These are phyloP conservation scores for Salarias fasciatus DNA, from an alignment of 2,797 vertebrate genomes.

Conservation along the genomic window DNA sequence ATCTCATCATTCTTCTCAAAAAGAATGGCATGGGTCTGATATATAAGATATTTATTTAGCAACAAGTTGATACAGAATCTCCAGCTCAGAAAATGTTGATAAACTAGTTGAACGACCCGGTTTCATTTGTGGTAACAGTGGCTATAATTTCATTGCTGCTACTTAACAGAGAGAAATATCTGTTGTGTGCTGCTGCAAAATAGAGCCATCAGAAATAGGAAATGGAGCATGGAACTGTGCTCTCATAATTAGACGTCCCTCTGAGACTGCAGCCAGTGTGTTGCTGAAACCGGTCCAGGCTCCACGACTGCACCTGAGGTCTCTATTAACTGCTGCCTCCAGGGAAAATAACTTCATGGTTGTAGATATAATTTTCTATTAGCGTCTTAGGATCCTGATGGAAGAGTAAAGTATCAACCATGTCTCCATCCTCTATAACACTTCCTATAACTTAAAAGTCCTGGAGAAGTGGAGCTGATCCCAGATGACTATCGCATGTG, in stretches of 20 bases:
- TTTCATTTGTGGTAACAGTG: constrained; percentile 4
- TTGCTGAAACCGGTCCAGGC: background rate
- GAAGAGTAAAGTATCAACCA: too few species aligned
- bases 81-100: background rate
- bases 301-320: constrained; percentile 2
- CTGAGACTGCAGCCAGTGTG: constrained; percentile 15
- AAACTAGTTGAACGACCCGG: constrained; percentile 4
- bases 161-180: constrained; percentile 17
- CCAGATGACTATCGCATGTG: too few species aligned
- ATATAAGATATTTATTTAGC: constrained; percentile 1
- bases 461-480: too few species aligned
- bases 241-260: constrained; percentile 57
- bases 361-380: background rate
- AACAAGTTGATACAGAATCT: background rate
- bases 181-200: constrained; percentile 31
- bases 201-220: constrained; percentile 65
- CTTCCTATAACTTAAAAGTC: too few species aligned
- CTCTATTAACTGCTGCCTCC: constrained; percentile 5
- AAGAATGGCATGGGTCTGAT: constrained; percentile 36
- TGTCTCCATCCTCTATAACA: too few species aligned
- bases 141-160: constrained; percentile 18
- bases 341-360: background rate
- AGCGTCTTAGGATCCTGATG: too few species aligned
- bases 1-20: constrained; percentile 40
- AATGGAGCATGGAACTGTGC: constrained; percentile 52